Conservation (phyloP, 2,113 vertebrate genomes). For the Dendrocopos noguchii region DNA sequence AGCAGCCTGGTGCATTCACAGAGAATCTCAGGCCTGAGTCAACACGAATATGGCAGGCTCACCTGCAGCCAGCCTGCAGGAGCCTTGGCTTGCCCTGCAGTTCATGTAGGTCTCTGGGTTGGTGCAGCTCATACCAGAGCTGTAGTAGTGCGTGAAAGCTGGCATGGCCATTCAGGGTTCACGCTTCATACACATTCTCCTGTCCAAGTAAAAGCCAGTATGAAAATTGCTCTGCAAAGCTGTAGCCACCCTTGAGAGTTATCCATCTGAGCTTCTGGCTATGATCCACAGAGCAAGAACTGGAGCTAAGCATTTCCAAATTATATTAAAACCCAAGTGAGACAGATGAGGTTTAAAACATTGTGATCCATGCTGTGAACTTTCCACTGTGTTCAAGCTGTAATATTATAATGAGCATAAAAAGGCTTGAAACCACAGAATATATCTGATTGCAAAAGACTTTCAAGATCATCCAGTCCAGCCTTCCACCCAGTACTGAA, state of each 20-base stretch:
- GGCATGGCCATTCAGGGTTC: neutral
- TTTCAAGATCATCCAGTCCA: too few species aligned
- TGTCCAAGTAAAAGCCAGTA: neutral
- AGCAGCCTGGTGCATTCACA: neutral
- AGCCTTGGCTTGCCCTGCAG: neutral
- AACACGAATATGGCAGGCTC: neutral
- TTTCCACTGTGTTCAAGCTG: neutral
- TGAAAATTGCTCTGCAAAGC: constrained; percentile 25
- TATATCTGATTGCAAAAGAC: too few species aligned
- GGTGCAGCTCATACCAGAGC: neutral
- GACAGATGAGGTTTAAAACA: constrained; percentile 26
- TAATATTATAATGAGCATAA: neutral
- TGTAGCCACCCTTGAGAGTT: constrained; percentile 17
- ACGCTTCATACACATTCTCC: neutral
- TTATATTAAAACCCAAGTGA: constrained; percentile 30
- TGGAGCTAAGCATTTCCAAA: constrained; percentile 40
- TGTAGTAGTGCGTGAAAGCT: neutral
- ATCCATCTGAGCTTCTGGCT: constrained; percentile 35
- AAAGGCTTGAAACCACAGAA: neutral
- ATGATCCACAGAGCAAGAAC: neutral
- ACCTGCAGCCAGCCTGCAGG: neutral
- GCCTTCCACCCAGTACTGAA: too few species aligned
- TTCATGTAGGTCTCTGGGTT: accelerated
- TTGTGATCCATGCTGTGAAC: neutral
- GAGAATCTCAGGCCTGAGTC: neutral